phyloP scores from a whole-genome alignment of 1,140 invertebrate genomes.

The Drusus annulatus region DNA sequence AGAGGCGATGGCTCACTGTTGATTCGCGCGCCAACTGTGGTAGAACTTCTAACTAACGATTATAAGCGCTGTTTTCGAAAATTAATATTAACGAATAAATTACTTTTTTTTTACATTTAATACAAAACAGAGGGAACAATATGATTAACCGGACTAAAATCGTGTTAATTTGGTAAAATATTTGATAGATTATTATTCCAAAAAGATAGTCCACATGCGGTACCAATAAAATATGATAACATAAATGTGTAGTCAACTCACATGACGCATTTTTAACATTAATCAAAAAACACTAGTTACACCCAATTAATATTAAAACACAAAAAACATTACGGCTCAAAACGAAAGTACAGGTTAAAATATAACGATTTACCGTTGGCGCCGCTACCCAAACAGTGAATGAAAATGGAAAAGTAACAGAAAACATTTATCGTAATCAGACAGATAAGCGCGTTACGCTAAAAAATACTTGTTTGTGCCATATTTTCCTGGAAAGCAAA shows the following conservation, averaged over 20 bases:
- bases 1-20: conserved; percentile 41
- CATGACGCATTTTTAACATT: no score
- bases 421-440: conserved; percentile 28
- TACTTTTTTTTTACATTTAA: no score
- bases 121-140: no score
- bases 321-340: background rate
- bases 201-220: no score
- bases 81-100: no score
- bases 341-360: background rate
- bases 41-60: conserved; percentile 31
- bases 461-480: conserved; percentile 35
- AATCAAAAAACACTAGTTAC: no score
- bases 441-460: conserved; percentile 38
- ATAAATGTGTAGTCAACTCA: no score
- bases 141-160: no score
- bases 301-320: background rate
- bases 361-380: conserved; percentile 12
- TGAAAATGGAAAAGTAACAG: conserved; percentile 2
- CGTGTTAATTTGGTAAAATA: no score
- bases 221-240: no score
- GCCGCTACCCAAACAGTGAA: conserved; percentile 12
- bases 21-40: conserved; percentile 10
- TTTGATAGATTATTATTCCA: no score
- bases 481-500: conserved; percentile 42
- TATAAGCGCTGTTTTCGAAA: background rate